phyloP scores from a whole-genome alignment of 2,797 vertebrate genomes.

The Gallirallus australis region DNA sequence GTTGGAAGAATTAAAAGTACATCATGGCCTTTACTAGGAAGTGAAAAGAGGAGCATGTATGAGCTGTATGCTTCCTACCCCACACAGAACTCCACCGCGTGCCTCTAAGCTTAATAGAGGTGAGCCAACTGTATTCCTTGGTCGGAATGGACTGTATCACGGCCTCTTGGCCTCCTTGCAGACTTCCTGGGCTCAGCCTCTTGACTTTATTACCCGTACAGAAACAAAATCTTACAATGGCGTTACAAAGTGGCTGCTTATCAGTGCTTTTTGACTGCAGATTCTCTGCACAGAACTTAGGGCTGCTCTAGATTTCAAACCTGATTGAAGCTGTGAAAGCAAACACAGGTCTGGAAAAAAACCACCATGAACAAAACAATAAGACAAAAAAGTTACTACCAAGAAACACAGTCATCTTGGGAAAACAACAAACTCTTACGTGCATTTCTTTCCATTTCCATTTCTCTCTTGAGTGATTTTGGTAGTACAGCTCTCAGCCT shows the following conservation, averaged over 20 bases:
- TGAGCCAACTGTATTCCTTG: not conserved
- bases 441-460: not conserved
- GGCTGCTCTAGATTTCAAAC: not conserved
- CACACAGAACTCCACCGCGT: accelerated
- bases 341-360: not conserved
- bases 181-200: not conserved
- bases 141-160: not conserved
- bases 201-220: not conserved
- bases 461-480: not conserved
- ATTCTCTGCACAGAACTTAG: not conserved
- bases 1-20: not conserved
- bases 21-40: not conserved
- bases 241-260: not conserved
- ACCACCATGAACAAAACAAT: too few relatives aligned
- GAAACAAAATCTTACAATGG: not conserved
- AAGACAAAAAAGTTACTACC: not conserved
- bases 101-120: not conserved
- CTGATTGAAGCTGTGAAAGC: not conserved
- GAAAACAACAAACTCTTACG: not conserved
- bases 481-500: not conserved
- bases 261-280: not conserved
- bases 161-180: not conserved
- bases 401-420: not conserved
- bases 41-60: not conserved
- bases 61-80: not conserved